A percentile compares a stretch with the other conserved stretches of the same genome.
These are phyloP conservation scores for Sycophila texana DNA, from an alignment of 2,888 invertebrate species.

Conservation along the genomic window DNA sequence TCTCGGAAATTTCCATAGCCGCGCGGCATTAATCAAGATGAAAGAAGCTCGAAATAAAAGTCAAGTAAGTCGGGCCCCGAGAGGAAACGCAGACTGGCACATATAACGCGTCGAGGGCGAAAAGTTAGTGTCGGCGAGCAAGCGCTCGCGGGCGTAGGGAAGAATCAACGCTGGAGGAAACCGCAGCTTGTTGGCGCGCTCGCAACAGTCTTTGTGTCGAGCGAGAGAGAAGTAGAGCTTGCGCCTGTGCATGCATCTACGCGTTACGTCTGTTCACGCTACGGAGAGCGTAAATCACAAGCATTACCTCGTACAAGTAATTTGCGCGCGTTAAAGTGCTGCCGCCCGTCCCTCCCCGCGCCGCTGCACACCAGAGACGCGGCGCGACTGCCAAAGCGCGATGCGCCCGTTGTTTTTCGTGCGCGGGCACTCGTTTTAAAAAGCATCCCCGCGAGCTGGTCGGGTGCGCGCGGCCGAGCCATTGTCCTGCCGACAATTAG, in stretches of 20 bases:
- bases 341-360: neutral
- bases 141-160: neutral
- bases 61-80: neutral
- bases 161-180: slow-evolving; percentile 40
- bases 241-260: slow-evolving; percentile 7
- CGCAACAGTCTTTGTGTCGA: neutral
- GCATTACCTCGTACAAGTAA: slow-evolving; percentile 45
- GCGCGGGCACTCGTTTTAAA: neutral
- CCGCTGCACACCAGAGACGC: neutral
- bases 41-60: slow-evolving; percentile 39
- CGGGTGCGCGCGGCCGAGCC: no score
- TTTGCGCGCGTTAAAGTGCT: slow-evolving; percentile 39
- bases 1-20: slow-evolving; percentile 49
- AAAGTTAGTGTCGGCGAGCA: slow-evolving; percentile 7
- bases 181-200: slow-evolving; percentile 35
- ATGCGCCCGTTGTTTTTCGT: slow-evolving; percentile 29
- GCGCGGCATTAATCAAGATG: slow-evolving; percentile 53
- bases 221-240: neutral
- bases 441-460: no score
- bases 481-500: no score
- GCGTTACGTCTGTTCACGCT: slow-evolving; percentile 38
- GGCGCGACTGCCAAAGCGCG: slow-evolving; percentile 7
- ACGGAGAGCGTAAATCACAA: slow-evolving; percentile 40
- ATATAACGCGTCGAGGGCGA: no score
- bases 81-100: neutral